phyloP scores from a whole-genome alignment of 1,140 invertebrate species.

The Pseudomyrmex sp. region DNA sequence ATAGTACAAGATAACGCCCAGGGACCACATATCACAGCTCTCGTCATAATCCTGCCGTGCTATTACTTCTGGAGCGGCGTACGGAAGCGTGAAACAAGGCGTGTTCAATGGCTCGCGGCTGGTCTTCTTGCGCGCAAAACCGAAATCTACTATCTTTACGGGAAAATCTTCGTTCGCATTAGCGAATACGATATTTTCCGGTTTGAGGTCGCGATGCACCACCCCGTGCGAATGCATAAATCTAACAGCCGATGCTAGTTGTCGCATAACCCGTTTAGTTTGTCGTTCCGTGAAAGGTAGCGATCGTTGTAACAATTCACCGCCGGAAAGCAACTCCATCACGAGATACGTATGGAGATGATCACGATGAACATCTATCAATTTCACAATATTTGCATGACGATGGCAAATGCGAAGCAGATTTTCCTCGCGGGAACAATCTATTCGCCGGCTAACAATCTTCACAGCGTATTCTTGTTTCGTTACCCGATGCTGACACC shows the following conservation, averaged over 20 bases:
- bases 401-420: conserved; percentile 93
- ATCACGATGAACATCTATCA: conserved; percentile 93
- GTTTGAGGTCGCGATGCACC: conserved; percentile 96
- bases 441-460: conserved; percentile 93
- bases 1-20: conserved; percentile 96
- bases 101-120: conserved; percentile 89
- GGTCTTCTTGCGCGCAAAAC: conserved; percentile 92
- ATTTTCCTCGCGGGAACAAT: conserved; percentile 91
- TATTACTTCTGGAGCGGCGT: conserved; percentile 96
- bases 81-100: conserved; percentile 95
- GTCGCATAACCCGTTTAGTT: conserved; percentile 89
- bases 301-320: conserved; percentile 93
- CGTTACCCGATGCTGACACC: conserved; percentile 91
- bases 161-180: conserved; percentile 87
- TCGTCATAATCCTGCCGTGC: conserved; percentile 91
- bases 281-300: conserved; percentile 90
- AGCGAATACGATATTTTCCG: conserved; percentile 94
- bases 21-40: conserved; percentile 96
- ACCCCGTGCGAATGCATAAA: conserved; percentile 93
- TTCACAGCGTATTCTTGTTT: conserved; percentile 95
- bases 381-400: conserved; percentile 94
- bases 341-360: conserved; percentile 94
- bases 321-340: conserved; percentile 93
- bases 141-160: conserved; percentile 96
- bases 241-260: conserved; percentile 92